Conservation (phyloP, 2,113 vertebrate genomes). For the Eonycteris spelaea region DNA sequence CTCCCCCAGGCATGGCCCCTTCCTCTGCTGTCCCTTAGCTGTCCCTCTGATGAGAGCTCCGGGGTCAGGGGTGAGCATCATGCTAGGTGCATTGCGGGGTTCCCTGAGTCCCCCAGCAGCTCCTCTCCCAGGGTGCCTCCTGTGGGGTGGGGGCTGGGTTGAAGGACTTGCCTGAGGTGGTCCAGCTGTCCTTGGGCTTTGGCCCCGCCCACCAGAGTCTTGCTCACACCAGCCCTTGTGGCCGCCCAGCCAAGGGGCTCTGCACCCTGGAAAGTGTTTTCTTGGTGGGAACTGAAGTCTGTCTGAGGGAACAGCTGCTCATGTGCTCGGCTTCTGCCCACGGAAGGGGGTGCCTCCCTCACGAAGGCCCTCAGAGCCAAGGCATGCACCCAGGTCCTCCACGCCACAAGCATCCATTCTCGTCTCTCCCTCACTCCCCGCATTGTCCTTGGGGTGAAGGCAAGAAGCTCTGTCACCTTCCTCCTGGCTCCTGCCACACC, state of each 20-base stretch:
- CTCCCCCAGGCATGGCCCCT: neutral
- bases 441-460: neutral
- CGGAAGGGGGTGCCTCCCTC: no score
- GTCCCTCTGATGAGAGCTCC: neutral
- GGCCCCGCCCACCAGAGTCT: neutral
- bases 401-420: neutral
- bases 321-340: neutral
- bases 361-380: neutral
- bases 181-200: neutral
- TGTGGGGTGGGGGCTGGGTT: neutral
- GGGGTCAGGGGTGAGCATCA: no score
- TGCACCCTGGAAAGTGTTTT: neutral
- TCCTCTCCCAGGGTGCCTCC: neutral
- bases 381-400: fast-evolving
- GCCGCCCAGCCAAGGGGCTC: neutral
- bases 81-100: neutral
- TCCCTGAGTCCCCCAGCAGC: neutral
- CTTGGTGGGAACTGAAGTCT: neutral
- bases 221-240: neutral
- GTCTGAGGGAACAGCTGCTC: neutral
- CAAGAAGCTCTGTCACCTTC: neutral
- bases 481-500: neutral
- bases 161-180: neutral
- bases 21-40: neutral
- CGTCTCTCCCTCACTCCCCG: fast-evolving